Evolutionary conservation across 2,888 invertebrate genomes (phyloP).

Genomic region (Epinotia demarniana): DNA sequence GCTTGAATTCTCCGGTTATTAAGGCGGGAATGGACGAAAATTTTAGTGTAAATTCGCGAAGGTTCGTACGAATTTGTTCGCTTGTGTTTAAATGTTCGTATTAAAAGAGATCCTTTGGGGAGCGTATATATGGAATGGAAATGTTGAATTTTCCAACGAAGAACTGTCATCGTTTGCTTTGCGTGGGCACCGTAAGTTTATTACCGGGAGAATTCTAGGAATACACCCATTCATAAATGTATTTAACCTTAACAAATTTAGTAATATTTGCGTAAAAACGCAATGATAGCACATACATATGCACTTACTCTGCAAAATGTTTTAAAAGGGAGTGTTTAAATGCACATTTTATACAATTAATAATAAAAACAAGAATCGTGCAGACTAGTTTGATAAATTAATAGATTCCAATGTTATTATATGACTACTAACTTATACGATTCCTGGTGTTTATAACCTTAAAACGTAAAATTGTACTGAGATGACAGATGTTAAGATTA

Average conservation of each 20-base stretch:
- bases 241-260: neutral
- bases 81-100: slow-evolving; percentile 39
- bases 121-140: slow-evolving; percentile 17
- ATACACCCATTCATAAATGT: neutral
- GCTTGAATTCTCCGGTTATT: slow-evolving; percentile 37
- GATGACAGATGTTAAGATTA: no score
- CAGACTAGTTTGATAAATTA: no score
- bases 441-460: no score
- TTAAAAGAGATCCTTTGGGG: slow-evolving; percentile 26
- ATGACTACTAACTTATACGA: no score
- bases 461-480: no score
- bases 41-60: slow-evolving; percentile 37
- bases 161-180: slow-evolving; percentile 18
- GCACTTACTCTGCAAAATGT: no score
- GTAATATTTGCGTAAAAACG: neutral
- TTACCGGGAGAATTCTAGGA: neutral
- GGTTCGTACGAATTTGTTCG: slow-evolving; percentile 35
- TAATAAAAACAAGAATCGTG: no score
- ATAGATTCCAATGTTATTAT: no score
- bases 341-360: no score
- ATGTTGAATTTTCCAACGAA: slow-evolving; percentile 16
- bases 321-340: no score
- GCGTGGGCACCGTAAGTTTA: neutral
- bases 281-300: no score
- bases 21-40: slow-evolving; percentile 38